Base-by-base conservation (phyloP, 1,140 invertebrate species). In the Meloidogyne chitwoodi region DNA sequence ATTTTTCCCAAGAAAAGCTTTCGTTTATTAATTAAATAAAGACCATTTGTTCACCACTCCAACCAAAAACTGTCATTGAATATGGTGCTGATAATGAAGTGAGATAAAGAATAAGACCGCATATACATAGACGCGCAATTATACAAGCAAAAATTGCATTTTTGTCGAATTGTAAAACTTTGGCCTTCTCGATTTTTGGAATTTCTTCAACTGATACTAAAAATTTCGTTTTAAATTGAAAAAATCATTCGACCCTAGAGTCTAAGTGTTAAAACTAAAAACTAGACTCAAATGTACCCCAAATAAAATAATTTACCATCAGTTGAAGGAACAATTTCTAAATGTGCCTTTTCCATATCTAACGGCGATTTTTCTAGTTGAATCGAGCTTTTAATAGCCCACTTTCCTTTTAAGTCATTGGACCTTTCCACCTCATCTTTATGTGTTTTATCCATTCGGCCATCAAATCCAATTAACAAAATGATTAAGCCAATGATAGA, bases 31-130 rank as follows among this genome's bases (percentile, higher is more conserved):
- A 31, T 3, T 31, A 31, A 31, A 31, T n/a, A 31, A 6, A 31
- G 6, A 73, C 71, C 48, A 61, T n/a, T 31, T 73, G 48, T 34
- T 73, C 71, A 26, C 71, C 71, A n/a, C 38, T 56, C 26, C 48
- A 73, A n/a, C 26, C 71, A 64, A 73, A 73, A 16, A 27, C 56
- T 22, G 71, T 64, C 71, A 73, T 73, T 31, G 71, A 29, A 22
- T 38, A 73, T 1, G 71, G 29, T 3, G 19, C 19, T n/a, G 65
- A 19, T 6, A 67, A 22, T 41, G 65, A 19, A 1, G n/a, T 67
- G 4, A 67, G 22, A 22, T 22, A 65, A 12, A 73, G 44, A 64
- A 73, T 27, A 27, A 63, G 31, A 29, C 27, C 16, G 24, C 48
- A 64, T 5, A 73, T 19, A 22, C 48, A n/a, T 1, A 56, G 48